Evolutionary conservation across 2,113 vertebrate species (phyloP).

Genomic region (Aptenodytes patagonicus): DNA sequence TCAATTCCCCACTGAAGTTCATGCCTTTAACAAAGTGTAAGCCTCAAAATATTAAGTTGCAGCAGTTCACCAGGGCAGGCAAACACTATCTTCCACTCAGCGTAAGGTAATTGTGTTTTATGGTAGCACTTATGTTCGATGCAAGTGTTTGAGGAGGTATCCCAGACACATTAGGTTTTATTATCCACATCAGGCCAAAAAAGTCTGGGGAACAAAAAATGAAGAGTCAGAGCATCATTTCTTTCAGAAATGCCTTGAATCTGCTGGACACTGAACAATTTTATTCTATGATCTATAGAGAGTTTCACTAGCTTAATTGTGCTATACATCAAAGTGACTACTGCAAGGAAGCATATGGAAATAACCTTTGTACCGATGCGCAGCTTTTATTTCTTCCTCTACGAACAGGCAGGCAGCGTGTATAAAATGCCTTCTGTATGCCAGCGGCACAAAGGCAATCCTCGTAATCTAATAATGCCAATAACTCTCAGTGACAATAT

Average conservation of each 20-base stretch:
- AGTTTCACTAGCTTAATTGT: background rate
- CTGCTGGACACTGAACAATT: background rate
- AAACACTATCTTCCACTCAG: background rate
- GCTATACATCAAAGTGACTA: background rate
- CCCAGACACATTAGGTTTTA: background rate
- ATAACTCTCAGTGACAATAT: background rate
- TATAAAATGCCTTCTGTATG: background rate
- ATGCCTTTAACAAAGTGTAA: background rate
- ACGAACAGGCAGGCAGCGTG: fast-evolving
- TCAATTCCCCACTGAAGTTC: background rate
- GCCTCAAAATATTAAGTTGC: background rate
- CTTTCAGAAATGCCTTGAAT: background rate
- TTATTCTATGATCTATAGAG: background rate
- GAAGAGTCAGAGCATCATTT: background rate
- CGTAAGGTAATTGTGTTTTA: background rate
- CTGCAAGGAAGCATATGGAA: background rate
- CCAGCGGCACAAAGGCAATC: background rate
- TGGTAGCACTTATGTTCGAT: fast-evolving
- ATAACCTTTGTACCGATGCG: background rate
- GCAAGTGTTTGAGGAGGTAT: background rate
- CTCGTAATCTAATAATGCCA: background rate
- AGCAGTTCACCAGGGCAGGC: background rate
- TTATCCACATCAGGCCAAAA: fast-evolving
- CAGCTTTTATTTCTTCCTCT: background rate
- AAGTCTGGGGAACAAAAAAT: background rate